phyloP scores from a whole-genome alignment of 2,113 vertebrate genomes.

The Tangachromis dhanisi region DNA sequence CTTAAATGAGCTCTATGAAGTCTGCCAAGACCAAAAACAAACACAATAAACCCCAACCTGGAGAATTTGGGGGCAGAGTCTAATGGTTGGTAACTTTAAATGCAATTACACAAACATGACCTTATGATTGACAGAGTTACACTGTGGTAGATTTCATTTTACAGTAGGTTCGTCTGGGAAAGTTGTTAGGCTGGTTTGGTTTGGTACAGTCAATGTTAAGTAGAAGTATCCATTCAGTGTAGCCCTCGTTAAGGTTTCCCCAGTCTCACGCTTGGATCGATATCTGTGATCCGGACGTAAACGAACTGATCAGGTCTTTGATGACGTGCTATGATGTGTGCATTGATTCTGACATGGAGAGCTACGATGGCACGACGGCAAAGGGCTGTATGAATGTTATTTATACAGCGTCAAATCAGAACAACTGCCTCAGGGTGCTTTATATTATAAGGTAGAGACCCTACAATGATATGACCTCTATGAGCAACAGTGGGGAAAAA shows the following conservation, averaged over 20 bases:
- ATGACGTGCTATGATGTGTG: not conserved
- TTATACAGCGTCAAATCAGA: not conserved
- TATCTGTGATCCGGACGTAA: not conserved
- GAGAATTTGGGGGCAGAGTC: accelerated
- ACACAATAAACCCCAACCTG: not conserved
- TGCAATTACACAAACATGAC: not conserved
- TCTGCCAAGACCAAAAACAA: not conserved
- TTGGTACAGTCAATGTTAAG: not conserved
- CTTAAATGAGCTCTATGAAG: not conserved
- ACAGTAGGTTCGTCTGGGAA: not conserved
- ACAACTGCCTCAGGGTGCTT: not conserved
- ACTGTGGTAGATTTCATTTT: not conserved
- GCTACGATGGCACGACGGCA: not conserved
- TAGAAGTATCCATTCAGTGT: not conserved
- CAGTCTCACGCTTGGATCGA: not conserved
- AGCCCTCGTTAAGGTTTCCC: not conserved
- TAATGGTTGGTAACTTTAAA: not conserved
- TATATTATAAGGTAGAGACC: not conserved
- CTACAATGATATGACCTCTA: not conserved
- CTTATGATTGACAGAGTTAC: not conserved
- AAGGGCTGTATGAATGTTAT: not conserved
- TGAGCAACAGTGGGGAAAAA: not conserved
- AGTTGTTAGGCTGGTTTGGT: not conserved
- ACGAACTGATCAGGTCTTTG: not conserved
- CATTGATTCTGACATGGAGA: not conserved